Base-by-base conservation (phyloP, 2,113 vertebrate species). In the Sphyrna mokarran region DNA sequence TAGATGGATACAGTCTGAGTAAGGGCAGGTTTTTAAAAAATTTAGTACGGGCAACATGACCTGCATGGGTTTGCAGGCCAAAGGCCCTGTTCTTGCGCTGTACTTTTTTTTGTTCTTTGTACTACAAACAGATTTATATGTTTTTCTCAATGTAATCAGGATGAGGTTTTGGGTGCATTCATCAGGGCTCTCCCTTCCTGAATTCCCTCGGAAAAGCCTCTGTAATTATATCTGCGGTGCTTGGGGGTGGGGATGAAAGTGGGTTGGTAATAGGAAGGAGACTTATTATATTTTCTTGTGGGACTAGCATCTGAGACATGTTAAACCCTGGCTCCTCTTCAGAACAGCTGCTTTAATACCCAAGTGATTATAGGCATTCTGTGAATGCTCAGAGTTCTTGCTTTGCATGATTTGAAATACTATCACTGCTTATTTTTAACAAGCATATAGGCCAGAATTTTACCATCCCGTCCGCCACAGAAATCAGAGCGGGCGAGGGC, bases 311-410 rank as follows among this genome's bases (percentile, higher is more conserved):
- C 7, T 91, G 89, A 63, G n/a, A 58, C 58, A 63, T n/a, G 89
- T 37, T 91, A 91, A 91, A 91, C 63, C 18, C 89, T 61, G 26
- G 33, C 89, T 37, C 33, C 22, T 18, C 54, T 91, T 14, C 63
- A 33, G 29, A 68, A 91, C 89, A 93, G 89, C 89, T 93, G 89
- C 58, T 68, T 93, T 93, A 93, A 93, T 93, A 93, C 61, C 20
- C 89, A 93, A 93, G 89, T 93, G 89, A 66, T 66, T 93, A 93
- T 68, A 37, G 33, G 63, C 89, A 93, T 93, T 93, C 89, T 68
- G 61, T 20, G 1, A 93, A 93, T 66, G 61, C n/a, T 93, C 16
- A 37, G 61, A 66, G 33, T 66, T 93, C 89, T n/a, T 91, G 89
- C 18, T 66, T 66, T 40, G 33, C 29, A 40, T 63, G 14, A 66